Conservation (phyloP, 2,888 invertebrate genomes). For the Nowickia ferox region DNA sequence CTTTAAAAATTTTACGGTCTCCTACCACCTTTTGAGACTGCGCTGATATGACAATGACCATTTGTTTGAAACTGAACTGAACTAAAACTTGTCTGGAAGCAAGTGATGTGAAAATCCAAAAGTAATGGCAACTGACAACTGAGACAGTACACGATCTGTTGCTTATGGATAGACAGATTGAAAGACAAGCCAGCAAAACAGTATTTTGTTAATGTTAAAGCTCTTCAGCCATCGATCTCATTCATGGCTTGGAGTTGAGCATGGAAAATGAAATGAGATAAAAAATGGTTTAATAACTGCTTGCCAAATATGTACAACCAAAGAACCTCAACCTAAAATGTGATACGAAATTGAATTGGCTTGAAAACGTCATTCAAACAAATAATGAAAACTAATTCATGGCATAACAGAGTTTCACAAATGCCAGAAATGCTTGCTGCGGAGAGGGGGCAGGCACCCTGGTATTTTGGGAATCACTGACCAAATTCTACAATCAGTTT, state of each 20-base stretch:
- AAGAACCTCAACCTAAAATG: constrained; percentile 55
- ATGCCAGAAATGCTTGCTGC: too few relatives aligned
- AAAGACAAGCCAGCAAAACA: constrained; percentile 72
- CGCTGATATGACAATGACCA: constrained; percentile 49
- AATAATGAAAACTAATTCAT: constrained; percentile 29
- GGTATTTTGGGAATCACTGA: constrained; percentile 33
- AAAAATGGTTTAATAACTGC: constrained; percentile 70
- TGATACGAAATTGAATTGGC: constrained; percentile 71
- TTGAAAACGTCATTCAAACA: constrained; percentile 68
- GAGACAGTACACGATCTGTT: constrained; percentile 71
- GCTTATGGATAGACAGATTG: constrained; percentile 72
- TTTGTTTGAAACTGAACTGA: constrained; percentile 52
- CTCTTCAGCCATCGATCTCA: constrained; percentile 65
- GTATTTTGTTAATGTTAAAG: constrained; percentile 53
- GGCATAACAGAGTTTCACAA: constrained; percentile 42
- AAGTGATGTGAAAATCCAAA: constrained; percentile 71
- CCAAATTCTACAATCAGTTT: constrained; percentile 54
- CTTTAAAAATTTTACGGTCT: constrained; percentile 39
- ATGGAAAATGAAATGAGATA: constrained; percentile 34
- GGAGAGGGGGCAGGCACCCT: too few relatives aligned
- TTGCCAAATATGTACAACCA: constrained; percentile 57
- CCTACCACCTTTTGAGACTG: constrained; percentile 45
- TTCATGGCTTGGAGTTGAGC: constrained; percentile 48
- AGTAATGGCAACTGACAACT: constrained; percentile 72
- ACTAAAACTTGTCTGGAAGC: constrained; percentile 65